These are phyloP conservation scores for Drosophila diplacantha DNA, from an alignment of 2,888 invertebrate species.

Conservation along the genomic window DNA sequence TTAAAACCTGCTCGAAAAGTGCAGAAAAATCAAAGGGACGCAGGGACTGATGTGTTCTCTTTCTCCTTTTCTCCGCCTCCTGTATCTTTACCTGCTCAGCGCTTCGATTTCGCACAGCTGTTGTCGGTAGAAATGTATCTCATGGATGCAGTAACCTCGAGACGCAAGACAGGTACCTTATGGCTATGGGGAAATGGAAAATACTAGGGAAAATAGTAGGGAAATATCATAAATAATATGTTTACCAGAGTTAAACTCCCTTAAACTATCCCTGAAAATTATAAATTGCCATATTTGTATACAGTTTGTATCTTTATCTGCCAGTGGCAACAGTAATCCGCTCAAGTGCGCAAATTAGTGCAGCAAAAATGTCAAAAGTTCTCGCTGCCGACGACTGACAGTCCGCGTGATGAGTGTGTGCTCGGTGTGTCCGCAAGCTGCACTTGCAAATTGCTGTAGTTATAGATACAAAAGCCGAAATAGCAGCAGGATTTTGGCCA, in stretches of 20 bases:
- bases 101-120: slow-evolving; percentile 55
- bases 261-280: not conserved
- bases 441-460: slow-evolving; percentile 66
- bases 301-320: slow-evolving; percentile 9
- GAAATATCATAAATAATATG: too few species aligned
- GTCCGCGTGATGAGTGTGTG: slow-evolving; percentile 21
- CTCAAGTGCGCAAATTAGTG: slow-evolving; percentile 56
- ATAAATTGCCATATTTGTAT: slow-evolving; percentile 3
- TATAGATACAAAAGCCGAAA: slow-evolving; percentile 54
- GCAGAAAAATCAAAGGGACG: slow-evolving; percentile 27
- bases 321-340: slow-evolving; percentile 28
- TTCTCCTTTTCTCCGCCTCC: not conserved
- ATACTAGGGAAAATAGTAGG: too few species aligned
- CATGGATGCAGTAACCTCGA: slow-evolving; percentile 37
- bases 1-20: slow-evolving; percentile 22
- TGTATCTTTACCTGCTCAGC: slow-evolving; percentile 1
- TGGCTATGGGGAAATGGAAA: not conserved
- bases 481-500: slow-evolving; percentile 48
- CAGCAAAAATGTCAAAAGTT: slow-evolving; percentile 49
- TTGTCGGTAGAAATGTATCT: slow-evolving; percentile 56
- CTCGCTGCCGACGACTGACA: slow-evolving; percentile 25
- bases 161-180: slow-evolving; percentile 43
- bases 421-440: slow-evolving; percentile 46
- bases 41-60: slow-evolving; percentile 9
- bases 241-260: not conserved